Conservation (phyloP, 2,888 invertebrate genomes). For the Lasius platythorax region DNA sequence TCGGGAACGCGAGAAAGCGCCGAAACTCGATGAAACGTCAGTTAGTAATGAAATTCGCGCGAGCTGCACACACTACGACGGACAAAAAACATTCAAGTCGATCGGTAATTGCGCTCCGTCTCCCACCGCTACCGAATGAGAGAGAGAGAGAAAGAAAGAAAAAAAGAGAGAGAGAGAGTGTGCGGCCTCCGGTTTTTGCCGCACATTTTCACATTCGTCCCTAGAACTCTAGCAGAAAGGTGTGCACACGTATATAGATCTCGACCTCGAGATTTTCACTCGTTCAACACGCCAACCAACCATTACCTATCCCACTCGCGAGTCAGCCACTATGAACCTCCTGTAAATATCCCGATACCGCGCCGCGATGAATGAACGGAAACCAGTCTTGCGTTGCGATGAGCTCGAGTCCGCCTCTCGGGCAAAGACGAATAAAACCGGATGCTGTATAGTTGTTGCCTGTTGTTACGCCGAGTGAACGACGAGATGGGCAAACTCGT, state of each 20-base stretch:
- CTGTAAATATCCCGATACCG: conserved; percentile 36
- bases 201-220: background rate
- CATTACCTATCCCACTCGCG: conserved; percentile 48
- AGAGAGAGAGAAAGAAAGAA: background rate
- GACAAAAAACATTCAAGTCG: conserved; percentile 25
- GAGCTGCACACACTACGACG: background rate
- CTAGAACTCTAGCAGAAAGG: background rate
- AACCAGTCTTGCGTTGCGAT: conserved; percentile 46
- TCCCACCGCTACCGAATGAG: background rate
- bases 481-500: conserved; percentile 38
- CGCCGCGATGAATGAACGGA: conserved; percentile 46
- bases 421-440: conserved; percentile 41
- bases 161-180: background rate
- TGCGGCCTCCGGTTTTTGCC: conserved; percentile 25
- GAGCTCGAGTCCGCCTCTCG: conserved; percentile 19
- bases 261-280: conserved; percentile 44
- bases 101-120: conserved; percentile 31
- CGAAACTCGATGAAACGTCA: conserved; percentile 14
- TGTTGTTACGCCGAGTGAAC: conserved; percentile 15
- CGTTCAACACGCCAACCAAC: conserved; percentile 40
- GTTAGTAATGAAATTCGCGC: conserved; percentile 28
- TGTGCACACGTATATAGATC: background rate
- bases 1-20: background rate
- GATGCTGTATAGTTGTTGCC: conserved; percentile 7
- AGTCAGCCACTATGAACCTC: conserved; percentile 16